A percentile compares a stretch with the other conserved stretches of the same genome.
These are phyloP conservation scores for Pararge aegeria DNA, from an alignment of 1,140 invertebrate species.

Conservation along the genomic window DNA sequence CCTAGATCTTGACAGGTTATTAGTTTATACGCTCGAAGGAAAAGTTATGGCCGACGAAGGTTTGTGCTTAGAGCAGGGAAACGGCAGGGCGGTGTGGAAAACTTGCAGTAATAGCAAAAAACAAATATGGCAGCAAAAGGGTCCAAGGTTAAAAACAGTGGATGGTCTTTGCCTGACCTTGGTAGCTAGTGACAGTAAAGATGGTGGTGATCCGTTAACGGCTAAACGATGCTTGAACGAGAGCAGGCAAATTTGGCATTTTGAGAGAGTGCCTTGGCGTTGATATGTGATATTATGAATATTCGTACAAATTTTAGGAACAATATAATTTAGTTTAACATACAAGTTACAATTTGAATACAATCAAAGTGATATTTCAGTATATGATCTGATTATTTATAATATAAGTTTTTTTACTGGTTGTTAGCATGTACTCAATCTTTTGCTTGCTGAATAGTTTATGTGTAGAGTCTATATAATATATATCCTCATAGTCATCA, in stretches of 20 bases:
- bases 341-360: background rate
- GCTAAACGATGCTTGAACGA: conserved; percentile 50
- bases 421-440: too few species aligned
- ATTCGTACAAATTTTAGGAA: conserved; percentile 17
- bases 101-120: conserved; percentile 58
- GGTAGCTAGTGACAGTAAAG: conserved; percentile 35
- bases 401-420: background rate
- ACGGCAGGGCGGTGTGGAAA: conserved; percentile 64
- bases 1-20: conserved; percentile 50
- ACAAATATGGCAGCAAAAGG: conserved; percentile 67
- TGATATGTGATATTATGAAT: conserved; percentile 41
- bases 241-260: conserved; percentile 70
- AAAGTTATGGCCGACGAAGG: conserved; percentile 70
- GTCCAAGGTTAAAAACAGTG: conserved; percentile 58
- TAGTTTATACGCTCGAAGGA: conserved; percentile 63
- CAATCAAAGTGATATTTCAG: background rate
- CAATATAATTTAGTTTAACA: background rate
- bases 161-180: conserved; percentile 58
- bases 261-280: conserved; percentile 73
- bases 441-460: too few species aligned
- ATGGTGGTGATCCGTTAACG: conserved; percentile 49
- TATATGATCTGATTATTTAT: background rate
- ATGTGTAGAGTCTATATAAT: too few species aligned
- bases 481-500: too few species aligned
- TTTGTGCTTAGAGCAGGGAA: conserved; percentile 62